Base-by-base conservation (phyloP, 2,888 invertebrate species). In the Hermodice carunculata region DNA sequence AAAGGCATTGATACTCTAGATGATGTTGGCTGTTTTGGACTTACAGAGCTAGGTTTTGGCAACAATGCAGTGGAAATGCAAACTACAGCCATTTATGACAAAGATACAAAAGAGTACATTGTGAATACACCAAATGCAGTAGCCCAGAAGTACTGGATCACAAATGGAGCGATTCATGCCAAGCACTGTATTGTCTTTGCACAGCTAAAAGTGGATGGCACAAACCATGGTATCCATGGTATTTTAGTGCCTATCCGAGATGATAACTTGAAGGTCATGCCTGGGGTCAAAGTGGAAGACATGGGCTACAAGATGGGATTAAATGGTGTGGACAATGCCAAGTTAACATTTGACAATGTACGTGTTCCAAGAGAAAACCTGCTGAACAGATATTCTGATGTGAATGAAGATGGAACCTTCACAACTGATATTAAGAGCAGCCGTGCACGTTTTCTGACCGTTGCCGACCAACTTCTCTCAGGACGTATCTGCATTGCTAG, bases 31-130 rank as follows among this genome's bases (percentile, higher is more conserved):
- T 76, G 76, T 52, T 77, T 76, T 62, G 76, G 67, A 11, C 69
- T 77, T 32, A 76, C 76, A 11, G 76, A 76, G 62, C 69, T 76
- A 3, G 76, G 76, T 24, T 76, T 72, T 60, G 76, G 76, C 6
- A 77, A 77, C 64, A 77, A 77, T 53, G 76, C 76, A 11, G 73
- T 77, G 0, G 77, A 77, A 46, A 77, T 77, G 77, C 73, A 77
- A 54, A 77, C 76, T 11, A 77, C 77, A n/a, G 75, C 74, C 11
- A 60, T 60, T 28, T 77, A 71, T 58, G 77, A 77, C 60, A 60
- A 64, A 54, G 65, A 59, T 19, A 69, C 61, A 4, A 53, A 71
- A 28, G 74, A 77, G 54, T 72, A 76, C 52, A 56, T 77, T 3
- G 62, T 77, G 11, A 73, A 77, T 51, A 70, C 72, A 8, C 70